Conservation (phyloP, 1,140 invertebrate genomes). For the Teleogryllus occipitalis region DNA sequence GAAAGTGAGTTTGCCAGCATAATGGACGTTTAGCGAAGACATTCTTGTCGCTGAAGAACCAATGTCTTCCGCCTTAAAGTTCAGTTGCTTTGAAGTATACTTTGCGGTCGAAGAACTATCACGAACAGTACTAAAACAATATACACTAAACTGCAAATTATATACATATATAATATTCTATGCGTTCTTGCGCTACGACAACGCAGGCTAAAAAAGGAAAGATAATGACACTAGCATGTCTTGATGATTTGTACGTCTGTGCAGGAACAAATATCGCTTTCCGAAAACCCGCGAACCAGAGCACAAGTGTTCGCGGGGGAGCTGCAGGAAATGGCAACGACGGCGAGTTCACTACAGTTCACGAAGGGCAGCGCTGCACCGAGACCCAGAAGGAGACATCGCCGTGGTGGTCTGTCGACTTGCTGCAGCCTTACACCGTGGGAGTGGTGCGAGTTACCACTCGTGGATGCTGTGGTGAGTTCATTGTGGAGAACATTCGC, state of each 20-base stretch:
- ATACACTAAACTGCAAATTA: not conserved
- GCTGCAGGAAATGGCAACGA: slow-evolving; percentile 76
- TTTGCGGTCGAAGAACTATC: not conserved
- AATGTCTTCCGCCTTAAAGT: too few relatives aligned
- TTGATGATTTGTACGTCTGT: slow-evolving; percentile 20
- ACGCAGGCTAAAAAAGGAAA: too few relatives aligned
- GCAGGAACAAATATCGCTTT: slow-evolving; percentile 77
- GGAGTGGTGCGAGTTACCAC: slow-evolving; percentile 78
- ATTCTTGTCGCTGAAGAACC: too few relatives aligned
- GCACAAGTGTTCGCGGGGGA: slow-evolving; percentile 74
- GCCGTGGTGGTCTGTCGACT: slow-evolving; percentile 86
- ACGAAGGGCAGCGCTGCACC: slow-evolving; percentile 77
- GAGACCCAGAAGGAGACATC: slow-evolving; percentile 80
- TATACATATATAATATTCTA: not conserved
- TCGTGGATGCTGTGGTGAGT: slow-evolving; percentile 70
- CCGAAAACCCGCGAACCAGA: slow-evolving; percentile 80
- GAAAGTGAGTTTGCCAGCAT: too few relatives aligned
- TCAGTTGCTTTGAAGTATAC: too few relatives aligned
- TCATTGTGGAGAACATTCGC: too few relatives aligned
- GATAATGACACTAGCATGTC: not conserved
- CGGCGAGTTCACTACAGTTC: slow-evolving; percentile 69
- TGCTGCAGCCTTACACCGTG: slow-evolving; percentile 72
- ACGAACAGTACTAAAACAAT: not conserved
- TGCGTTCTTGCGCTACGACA: not conserved
- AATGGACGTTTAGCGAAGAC: too few relatives aligned